phyloP scores from a whole-genome alignment of 2,113 vertebrate genomes.

The Telmatochromis sp. region DNA sequence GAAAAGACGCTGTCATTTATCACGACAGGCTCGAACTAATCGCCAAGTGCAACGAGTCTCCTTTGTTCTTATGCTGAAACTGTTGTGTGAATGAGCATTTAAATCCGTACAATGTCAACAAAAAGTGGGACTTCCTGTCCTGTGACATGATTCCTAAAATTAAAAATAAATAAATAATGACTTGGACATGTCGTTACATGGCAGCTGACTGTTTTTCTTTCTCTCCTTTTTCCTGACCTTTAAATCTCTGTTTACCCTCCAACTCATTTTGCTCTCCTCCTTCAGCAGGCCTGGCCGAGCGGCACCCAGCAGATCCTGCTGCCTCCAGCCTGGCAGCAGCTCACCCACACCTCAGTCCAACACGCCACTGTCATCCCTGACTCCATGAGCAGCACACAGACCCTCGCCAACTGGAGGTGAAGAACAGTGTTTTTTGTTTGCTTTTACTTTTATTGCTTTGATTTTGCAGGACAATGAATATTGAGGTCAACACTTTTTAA shows the following conservation, averaged over 20 bases:
- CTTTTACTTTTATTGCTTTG: background rate
- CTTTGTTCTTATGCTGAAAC: background rate
- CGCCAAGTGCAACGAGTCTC: background rate
- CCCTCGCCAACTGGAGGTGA: conserved; percentile 95
- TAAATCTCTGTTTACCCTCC: background rate
- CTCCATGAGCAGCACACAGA: conserved; percentile 87
- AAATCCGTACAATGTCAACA: fast-evolving
- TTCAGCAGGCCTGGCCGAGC: conserved; percentile 94
- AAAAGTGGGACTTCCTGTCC: background rate
- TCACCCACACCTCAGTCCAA: conserved; percentile 97
- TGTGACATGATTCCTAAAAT: background rate
- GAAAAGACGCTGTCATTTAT: conserved; percentile 2
- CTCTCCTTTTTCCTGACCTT: background rate
- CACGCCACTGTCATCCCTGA: conserved; percentile 92
- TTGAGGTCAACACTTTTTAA: background rate
- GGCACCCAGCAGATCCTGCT: conserved; percentile 97
- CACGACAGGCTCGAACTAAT: conserved; percentile 1
- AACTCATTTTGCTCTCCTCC: background rate
- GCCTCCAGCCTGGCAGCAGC: conserved; percentile 95
- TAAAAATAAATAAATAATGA: background rate
- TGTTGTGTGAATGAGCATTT: background rate
- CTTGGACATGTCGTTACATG: background rate
- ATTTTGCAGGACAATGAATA: background rate
- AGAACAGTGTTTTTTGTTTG: background rate
- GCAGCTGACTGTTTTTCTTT: background rate